These are phyloP conservation scores for Catostomus latipinnis DNA, from an alignment of 2,797 vertebrate genomes.

Conservation along the genomic window DNA sequence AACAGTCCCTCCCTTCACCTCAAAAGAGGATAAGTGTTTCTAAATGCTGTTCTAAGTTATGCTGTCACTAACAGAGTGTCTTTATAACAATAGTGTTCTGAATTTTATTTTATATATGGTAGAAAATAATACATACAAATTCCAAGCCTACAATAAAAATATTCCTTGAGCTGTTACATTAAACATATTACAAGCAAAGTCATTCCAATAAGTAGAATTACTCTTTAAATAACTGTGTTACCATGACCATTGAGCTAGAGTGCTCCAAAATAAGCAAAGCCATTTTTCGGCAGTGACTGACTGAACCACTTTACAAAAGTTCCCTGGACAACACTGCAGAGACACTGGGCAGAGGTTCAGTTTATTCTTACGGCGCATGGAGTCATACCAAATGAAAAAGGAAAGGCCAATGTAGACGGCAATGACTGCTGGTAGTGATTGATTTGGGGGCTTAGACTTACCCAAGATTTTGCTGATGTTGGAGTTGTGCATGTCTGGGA, in stretches of 20 bases:
- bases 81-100: constrained; percentile 67
- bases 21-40: constrained; percentile 74
- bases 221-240: constrained; percentile 17
- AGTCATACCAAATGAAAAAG: constrained; percentile 38
- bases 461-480: constrained; percentile 99
- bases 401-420: constrained; percentile 24
- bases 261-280: constrained; percentile 45
- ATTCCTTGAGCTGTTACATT: not conserved
- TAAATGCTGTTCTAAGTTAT: constrained; percentile 79
- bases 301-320: constrained; percentile 27
- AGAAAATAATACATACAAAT: not conserved
- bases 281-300: constrained; percentile 22
- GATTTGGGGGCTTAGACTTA: constrained; percentile 72
- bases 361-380: constrained; percentile 37
- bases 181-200: not conserved
- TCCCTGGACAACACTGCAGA: constrained; percentile 35
- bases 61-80: constrained; percentile 73
- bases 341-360: constrained; percentile 6
- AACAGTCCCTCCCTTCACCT: constrained; percentile 32
- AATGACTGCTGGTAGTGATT: constrained; percentile 24
- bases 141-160: not conserved
- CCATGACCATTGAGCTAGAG: constrained; percentile 21
- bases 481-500: constrained; percentile 99
- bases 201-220: constrained; percentile 26
- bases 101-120: no score